Evolutionary conservation across 2,113 vertebrate genomes (phyloP), one percentile per base, ranked within the genome.

Genomic region (Rostratula benghalensis): DNA sequence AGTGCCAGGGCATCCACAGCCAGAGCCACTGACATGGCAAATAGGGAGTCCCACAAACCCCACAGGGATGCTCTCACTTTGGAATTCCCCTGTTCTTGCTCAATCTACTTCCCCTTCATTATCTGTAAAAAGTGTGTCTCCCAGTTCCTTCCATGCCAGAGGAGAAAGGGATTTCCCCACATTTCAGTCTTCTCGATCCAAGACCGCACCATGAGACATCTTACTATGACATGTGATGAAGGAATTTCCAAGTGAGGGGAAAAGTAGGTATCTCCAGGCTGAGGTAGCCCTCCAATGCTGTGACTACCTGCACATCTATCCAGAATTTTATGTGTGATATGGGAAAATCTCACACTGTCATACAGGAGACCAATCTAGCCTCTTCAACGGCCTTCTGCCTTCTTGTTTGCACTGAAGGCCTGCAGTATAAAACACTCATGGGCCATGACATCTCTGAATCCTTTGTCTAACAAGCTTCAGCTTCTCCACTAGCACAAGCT

Each of bases 1-100:
- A 11, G 16, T 2, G 2, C 75, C 8, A 5, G 10, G 18, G 37
- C n/a, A 41, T 30, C 16, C 2, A 0, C 20, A 54, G 53, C 25
- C n/a, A 11, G 30, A 74, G n/a, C 18, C 69, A 63, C 43, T 4
- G 1, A 23, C n/a, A 57, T 6, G 2, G 30, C 13, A 83, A 79
- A 69, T 9, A 4, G 12, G 31, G 27, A 69, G 7, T 87, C n/a
- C 51, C 65, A 23, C 2, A 2, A 81, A 67, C 5, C 12, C 39
- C 1, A 0, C 5, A 30, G 1, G 3, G 10, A 59, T 48, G 10
- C 13, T 54, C 24, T 64, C 12, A 1, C 35, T n/a, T 33, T 68
- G 79, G 33, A 81, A 83, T 78, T 80, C 22, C 60, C 41, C 69
- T 8, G 0, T 33, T 43, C 41, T 67, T 89, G 69, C 35, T 92